phyloP scores from a whole-genome alignment of 2,797 vertebrate species.

The Rhinella marina region DNA sequence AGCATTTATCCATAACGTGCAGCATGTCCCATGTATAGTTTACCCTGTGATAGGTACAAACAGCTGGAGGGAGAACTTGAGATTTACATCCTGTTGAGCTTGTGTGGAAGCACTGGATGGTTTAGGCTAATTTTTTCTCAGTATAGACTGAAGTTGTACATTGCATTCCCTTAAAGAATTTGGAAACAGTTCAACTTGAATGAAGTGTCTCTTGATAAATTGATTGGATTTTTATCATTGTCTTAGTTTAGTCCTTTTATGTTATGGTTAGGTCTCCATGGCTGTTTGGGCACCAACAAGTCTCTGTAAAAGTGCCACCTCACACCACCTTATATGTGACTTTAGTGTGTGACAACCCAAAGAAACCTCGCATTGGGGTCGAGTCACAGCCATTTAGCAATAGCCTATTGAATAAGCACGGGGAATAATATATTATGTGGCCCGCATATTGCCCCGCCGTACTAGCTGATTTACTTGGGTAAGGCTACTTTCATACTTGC shows the following conservation, averaged over 20 bases:
- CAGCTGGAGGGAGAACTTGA: background rate
- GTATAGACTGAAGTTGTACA: background rate
- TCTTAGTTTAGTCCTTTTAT: background rate
- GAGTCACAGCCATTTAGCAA: too few species aligned
- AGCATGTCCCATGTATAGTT: background rate
- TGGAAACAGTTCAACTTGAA: background rate
- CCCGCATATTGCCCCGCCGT: too few species aligned
- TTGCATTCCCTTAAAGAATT: too few species aligned
- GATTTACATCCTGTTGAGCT: background rate
- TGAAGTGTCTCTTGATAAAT: background rate
- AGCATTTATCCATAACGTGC: constrained; percentile 37
- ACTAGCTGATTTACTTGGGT: too few species aligned
- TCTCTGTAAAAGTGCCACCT: too few species aligned
- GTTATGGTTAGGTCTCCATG: background rate
- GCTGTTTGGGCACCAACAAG: too few species aligned
- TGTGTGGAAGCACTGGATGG: background rate
- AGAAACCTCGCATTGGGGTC: too few species aligned
- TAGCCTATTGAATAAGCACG: too few species aligned
- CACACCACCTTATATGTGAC: too few species aligned
- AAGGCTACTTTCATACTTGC: too few species aligned
- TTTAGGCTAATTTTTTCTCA: background rate
- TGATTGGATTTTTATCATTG: background rate
- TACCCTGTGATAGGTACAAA: background rate
- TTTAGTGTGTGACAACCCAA: too few species aligned
- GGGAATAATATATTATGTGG: too few species aligned